phyloP scores from a whole-genome alignment of 2,797 vertebrate genomes.

The Hylomyscus alleni region DNA sequence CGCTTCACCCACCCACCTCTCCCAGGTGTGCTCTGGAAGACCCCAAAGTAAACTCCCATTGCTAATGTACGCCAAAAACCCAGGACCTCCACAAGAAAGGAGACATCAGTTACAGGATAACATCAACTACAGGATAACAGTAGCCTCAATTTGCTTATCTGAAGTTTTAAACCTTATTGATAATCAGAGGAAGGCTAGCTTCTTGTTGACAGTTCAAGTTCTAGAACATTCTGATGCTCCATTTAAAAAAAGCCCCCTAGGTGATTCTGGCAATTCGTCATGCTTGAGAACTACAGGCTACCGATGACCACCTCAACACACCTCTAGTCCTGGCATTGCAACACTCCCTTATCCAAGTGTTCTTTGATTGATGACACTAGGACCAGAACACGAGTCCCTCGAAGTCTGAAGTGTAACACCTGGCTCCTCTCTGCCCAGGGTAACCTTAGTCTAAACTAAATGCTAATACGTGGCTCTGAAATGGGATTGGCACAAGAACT shows the following conservation, averaged over 20 bases:
- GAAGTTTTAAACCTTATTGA: not conserved
- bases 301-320: not conserved
- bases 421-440: not conserved
- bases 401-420: not conserved
- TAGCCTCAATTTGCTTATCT: not conserved
- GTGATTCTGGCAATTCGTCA: not conserved
- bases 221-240: not conserved
- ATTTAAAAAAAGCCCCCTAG: not conserved
- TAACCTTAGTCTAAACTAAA: not conserved
- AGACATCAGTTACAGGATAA: not conserved
- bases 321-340: not conserved
- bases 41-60: not conserved
- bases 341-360: not conserved
- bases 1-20: not conserved
- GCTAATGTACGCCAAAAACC: not conserved
- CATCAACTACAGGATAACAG: not conserved
- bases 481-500: not conserved
- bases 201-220: slow-evolving; percentile 17
- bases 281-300: not conserved
- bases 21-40: not conserved
- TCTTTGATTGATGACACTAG: not conserved
- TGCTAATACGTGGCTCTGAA: not conserved
- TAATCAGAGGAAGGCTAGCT: slow-evolving; percentile 41
- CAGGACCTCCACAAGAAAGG: not conserved
- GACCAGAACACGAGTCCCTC: not conserved